Evolutionary conservation across 2,797 vertebrate species (phyloP).

Genomic region (Ceyx erithaca): DNA sequence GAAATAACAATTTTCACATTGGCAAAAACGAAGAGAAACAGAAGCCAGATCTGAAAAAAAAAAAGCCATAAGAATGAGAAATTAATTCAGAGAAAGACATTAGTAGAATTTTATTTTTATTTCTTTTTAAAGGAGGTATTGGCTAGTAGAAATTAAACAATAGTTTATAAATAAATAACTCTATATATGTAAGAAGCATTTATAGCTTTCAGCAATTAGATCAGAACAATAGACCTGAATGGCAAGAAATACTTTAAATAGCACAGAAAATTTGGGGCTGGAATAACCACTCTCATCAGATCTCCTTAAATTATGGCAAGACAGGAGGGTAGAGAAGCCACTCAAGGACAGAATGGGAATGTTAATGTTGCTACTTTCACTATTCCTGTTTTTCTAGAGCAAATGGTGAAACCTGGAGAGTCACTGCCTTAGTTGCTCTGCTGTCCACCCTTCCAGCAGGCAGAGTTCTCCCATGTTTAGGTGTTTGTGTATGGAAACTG

Average conservation of each 20-base stretch:
- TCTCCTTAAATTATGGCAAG: not conserved
- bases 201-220: not conserved
- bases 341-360: not conserved
- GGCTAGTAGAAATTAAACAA: not conserved
- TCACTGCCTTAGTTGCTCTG: not conserved
- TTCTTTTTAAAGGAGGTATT: not conserved
- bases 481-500: not conserved
- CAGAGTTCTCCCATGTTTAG: rapidly evolving
- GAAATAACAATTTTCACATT: not conserved
- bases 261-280: not conserved
- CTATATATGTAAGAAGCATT: not conserved
- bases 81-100: not conserved
- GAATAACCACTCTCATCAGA: not conserved
- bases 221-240: not conserved
- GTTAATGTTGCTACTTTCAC: not conserved
- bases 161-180: not conserved
- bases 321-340: not conserved
- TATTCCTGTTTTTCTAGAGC: not conserved
- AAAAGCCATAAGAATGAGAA: not conserved
- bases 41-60: not conserved
- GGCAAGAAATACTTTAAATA: not conserved
- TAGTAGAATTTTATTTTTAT: not conserved
- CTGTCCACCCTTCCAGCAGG: not conserved
- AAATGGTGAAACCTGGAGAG: not conserved
- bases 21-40: not conserved